Conservation (phyloP, 2,113 vertebrate species). For the Protobothrops mucrosquamatus region DNA sequence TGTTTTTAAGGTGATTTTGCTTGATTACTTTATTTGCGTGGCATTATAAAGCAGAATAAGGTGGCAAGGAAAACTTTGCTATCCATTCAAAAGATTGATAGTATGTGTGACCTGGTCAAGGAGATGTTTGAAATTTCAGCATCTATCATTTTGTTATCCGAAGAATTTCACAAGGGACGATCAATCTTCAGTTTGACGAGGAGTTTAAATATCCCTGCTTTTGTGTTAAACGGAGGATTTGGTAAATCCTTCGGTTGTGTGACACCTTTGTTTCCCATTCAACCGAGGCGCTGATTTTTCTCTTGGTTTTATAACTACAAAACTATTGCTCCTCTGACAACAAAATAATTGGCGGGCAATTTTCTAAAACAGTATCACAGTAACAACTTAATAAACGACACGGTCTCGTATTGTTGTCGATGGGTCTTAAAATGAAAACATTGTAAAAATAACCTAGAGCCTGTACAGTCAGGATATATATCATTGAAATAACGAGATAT, state of each 20-base stretch:
- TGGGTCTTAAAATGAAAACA: neutral
- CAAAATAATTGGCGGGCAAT: neutral
- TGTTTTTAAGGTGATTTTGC: neutral
- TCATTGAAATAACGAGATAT: neutral
- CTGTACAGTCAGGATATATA: neutral
- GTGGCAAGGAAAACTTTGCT: neutral
- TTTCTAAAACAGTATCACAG: neutral
- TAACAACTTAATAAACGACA: constrained; percentile 1
- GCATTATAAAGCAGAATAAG: neutral
- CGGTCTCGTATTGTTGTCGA: neutral
- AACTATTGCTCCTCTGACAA: neutral
- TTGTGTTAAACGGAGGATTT: neutral
- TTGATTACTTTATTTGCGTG: neutral
- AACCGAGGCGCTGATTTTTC: neutral
- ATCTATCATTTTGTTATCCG: neutral
- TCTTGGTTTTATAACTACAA: neutral
- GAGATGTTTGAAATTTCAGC: neutral
- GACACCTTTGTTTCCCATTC: neutral
- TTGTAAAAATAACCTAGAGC: neutral
- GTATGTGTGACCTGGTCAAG: neutral
- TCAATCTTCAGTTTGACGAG: neutral
- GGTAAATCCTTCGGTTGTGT: neutral
- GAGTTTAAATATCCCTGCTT: neutral
- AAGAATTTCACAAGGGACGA: neutral
- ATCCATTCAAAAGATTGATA: neutral